Percentiles rank a stretch among this genome's conserved stretches.
Evolutionary conservation across 1,140 invertebrate species (phyloP).

Genomic region (Aethina tumida): DNA sequence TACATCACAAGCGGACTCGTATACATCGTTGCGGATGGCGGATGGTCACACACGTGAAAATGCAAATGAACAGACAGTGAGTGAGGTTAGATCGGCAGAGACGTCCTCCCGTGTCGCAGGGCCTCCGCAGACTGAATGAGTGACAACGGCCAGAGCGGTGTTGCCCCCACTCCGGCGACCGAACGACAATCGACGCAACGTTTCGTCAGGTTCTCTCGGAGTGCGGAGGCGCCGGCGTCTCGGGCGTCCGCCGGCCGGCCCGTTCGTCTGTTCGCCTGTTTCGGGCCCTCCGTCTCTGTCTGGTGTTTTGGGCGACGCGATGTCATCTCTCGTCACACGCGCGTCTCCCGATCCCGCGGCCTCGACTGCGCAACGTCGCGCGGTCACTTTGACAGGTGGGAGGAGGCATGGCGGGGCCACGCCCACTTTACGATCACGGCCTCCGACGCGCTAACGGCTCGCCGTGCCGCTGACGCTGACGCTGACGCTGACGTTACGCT

Average conservation of each 20-base stretch:
- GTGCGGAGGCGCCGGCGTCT: constrained; percentile 29
- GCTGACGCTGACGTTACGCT: no score
- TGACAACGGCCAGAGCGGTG: constrained; percentile 33
- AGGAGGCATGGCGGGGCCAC: constrained; percentile 17
- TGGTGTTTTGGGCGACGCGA: constrained; percentile 17
- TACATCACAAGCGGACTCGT: constrained; percentile 15
- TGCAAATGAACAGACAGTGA: neutral
- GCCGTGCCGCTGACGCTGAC: constrained; percentile 25
- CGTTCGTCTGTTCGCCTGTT: constrained; percentile 9
- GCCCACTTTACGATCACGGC: constrained; percentile 28
- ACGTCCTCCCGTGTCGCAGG: constrained; percentile 27
- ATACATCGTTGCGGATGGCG: constrained; percentile 16
- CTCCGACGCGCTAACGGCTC: constrained; percentile 17
- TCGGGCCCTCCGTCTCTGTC: constrained; percentile 18
- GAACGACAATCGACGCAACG: constrained; percentile 30
- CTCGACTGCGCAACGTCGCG: constrained; percentile 32
- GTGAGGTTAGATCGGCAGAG: constrained; percentile 22
- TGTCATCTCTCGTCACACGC: constrained; percentile 37
- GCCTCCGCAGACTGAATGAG: constrained; percentile 36
- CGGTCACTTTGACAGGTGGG: constrained; percentile 38
- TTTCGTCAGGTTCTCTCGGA: constrained; percentile 30
- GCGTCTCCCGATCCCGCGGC: constrained; percentile 29
- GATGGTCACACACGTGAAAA: neutral
- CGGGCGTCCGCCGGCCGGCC: constrained; percentile 15
- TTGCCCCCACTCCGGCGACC: constrained; percentile 28